Conservation (phyloP, 2,888 invertebrate genomes). For the Melangyna quadrimaculata region DNA sequence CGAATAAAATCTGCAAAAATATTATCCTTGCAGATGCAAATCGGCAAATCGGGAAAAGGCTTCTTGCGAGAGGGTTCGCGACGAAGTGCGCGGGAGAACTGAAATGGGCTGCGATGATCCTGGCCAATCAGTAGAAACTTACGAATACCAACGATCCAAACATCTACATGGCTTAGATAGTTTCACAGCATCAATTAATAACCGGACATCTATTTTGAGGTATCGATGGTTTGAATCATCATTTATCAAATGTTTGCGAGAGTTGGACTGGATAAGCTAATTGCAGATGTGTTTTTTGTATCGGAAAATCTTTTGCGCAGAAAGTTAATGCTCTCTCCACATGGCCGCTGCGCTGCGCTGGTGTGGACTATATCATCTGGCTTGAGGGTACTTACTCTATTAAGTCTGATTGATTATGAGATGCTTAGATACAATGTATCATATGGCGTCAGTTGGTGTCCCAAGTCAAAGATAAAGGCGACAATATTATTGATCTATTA, state of each 20-base stretch:
- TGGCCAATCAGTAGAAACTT: background rate
- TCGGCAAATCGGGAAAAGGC: conserved; percentile 35
- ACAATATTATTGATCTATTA: conserved; percentile 39
- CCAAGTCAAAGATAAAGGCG: conserved; percentile 20
- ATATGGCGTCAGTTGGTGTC: conserved; percentile 27
- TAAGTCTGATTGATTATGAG: conserved; percentile 46
- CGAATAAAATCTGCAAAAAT: conserved; percentile 61
- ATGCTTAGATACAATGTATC: conserved; percentile 32
- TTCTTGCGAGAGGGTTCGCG: background rate
- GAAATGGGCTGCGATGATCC: background rate
- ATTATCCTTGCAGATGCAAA: conserved; percentile 43
- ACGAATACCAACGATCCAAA: background rate
- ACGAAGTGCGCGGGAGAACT: background rate
- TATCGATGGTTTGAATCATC: conserved; percentile 35
- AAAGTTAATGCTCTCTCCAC: conserved; percentile 17
- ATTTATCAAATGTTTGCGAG: conserved; percentile 59
- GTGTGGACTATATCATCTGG: background rate
- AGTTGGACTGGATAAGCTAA: conserved; percentile 45
- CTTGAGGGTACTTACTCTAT: conserved; percentile 3
- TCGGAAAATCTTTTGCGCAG: conserved; percentile 13
- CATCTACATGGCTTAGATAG: conserved; percentile 16
- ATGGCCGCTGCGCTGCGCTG: background rate
- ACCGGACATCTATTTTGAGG: conserved; percentile 52
- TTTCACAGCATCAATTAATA: conserved; percentile 45
- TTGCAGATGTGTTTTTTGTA: conserved; percentile 50